Base-by-base conservation (phyloP, 2,797 vertebrate genomes). In the Acanthis flammea region DNA sequence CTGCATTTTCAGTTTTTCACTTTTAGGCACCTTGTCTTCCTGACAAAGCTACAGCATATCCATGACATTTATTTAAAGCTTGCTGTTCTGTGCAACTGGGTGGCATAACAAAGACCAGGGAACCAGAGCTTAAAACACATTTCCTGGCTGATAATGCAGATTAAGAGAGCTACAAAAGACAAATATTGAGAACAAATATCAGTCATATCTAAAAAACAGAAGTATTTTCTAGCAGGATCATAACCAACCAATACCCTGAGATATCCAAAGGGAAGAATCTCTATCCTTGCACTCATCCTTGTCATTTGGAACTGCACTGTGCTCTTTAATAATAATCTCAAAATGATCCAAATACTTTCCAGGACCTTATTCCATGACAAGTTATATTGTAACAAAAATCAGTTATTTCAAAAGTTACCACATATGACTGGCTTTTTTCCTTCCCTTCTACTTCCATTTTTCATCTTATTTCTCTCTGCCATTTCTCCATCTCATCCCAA, bases 101-200 rank as follows among this genome's bases (percentile, higher is more conserved):
- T 82, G 94, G 94, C 93, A 94, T 4, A 53, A 94, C 97, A 95
- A 88, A 85, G 93, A 92, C 88, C 83, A 55, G n/a, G 81, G 96
- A 92, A 95, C 74, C 76, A 91, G 93, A 91, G 93, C 94, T 97
- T 96, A 92, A 97, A 96, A 86, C 74, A 86, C 75, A 63, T 84
- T 96, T 97, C 93, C 94, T 80, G 88, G 92, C 95, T 91, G 96
- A 89, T 68, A 90, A 28, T 84, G 68, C 72, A 67, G 68, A 94
- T 95, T 97, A 78, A 86, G 90, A 89, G 74, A 96, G 94, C 91
- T 92, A 89, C 86, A 95, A 94, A 95, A 95, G 84, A 95, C 94
- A 96, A 95, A 96, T 23, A 83, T 31, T 11, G 42, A 51, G 79
- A 62, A 97, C 84, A 87, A 91, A 82, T 88, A 96, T 82, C 84